Conservation (phyloP, 37 sponge, comb jelly and placozoan genomes). For the Agelas oroides region DNA sequence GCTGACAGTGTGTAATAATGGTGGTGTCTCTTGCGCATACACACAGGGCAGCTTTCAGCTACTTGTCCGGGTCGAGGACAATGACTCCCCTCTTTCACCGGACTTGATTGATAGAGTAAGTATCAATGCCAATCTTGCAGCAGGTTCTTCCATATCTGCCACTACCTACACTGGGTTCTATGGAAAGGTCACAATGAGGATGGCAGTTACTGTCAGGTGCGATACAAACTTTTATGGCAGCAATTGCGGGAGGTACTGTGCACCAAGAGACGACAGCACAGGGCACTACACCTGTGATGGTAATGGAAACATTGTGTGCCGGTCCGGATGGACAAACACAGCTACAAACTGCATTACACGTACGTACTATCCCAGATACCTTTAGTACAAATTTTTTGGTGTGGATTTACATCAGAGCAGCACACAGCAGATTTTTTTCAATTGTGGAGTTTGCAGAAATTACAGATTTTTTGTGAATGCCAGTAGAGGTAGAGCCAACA, state of each 20-base stretch:
- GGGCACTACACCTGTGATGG: conserved; percentile 62
- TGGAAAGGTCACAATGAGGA: background rate
- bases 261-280: conserved; percentile 7
- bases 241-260: conserved; percentile 44
- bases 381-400: too few species aligned
- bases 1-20: background rate
- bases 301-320: conserved; percentile 52
- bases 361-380: conserved; percentile 13
- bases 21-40: background rate
- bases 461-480: too few species aligned
- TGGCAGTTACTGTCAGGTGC: conserved; percentile 25
- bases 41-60: conserved; percentile 36
- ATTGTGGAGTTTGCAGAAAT: too few species aligned
- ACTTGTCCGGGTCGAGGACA: conserved; percentile 26
- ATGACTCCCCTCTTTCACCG: conserved; percentile 21
- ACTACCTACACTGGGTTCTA: background rate
- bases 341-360: conserved; percentile 40
- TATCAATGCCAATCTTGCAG: background rate
- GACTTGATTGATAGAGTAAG: conserved; percentile 53
- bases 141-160: background rate
- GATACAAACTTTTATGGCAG: conserved; percentile 57
- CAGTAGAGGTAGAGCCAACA: too few species aligned
- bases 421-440: too few species aligned
- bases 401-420: too few species aligned
- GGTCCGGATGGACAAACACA: conserved; percentile 26